These are phyloP conservation scores for Epizoanthus fatuus DNA, from an alignment of 92 coral and sea anemone species.

Conservation along the genomic window DNA sequence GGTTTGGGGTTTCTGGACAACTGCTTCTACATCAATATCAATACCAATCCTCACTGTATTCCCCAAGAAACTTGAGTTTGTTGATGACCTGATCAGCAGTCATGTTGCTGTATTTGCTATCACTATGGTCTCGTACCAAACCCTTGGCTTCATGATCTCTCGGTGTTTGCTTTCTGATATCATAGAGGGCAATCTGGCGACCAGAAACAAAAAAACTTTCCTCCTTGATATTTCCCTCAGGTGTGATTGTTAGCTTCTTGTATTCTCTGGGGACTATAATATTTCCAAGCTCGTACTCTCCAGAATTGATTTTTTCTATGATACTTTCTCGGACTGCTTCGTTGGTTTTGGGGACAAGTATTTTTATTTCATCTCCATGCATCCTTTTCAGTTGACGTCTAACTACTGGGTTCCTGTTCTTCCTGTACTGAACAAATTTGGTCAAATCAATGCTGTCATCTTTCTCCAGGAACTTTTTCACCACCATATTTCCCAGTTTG, in stretches of 20 bases:
- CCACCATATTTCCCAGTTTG: no score
- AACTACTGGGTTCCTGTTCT: no score
- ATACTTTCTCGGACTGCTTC: not conserved
- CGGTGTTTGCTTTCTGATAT: conserved; percentile 12
- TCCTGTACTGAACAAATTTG: no score
- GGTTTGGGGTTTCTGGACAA: not conserved
- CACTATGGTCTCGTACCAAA: conserved; percentile 42
- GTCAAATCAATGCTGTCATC: no score
- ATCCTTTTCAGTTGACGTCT: no score
- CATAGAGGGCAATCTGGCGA: conserved; percentile 15
- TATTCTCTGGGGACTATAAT: conserved; percentile 9
- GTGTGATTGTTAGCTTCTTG: not conserved
- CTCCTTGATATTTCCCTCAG: not conserved
- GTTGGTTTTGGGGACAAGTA: conserved; percentile 23
- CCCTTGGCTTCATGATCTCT: conserved; percentile 27
- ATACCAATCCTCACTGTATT: conserved; percentile 1
- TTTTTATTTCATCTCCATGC: not conserved
- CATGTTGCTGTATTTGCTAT: conserved; percentile 16
- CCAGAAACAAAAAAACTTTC: conserved; percentile 20
- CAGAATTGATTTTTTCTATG: no score
- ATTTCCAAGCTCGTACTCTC: conserved; percentile 9
- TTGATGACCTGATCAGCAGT: conserved; percentile 3
- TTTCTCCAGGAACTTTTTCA: no score
- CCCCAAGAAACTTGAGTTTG: conserved; percentile 8
- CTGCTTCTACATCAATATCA: no score